phyloP scores from a whole-genome alignment of 2,888 invertebrate species.

The Andrena chrysosceles region DNA sequence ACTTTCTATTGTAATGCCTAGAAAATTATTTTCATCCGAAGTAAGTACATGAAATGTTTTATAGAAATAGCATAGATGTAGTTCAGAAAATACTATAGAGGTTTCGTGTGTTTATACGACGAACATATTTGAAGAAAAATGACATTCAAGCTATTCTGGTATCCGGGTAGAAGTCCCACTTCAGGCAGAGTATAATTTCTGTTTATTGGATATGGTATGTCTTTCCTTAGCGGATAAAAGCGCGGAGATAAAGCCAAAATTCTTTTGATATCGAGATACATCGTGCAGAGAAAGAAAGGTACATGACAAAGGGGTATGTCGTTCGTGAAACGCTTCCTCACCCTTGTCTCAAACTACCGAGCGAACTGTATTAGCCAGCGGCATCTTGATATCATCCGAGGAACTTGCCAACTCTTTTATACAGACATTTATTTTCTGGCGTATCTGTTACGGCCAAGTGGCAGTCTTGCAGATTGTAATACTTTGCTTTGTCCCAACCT shows the following conservation, averaged over 20 bases:
- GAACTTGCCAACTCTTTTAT: conserved; percentile 82
- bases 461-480: conserved; percentile 80
- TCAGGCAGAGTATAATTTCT: conserved; percentile 76
- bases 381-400: conserved; percentile 80
- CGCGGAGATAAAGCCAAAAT: conserved; percentile 73
- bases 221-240: conserved; percentile 70
- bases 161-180: conserved; percentile 58
- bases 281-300: conserved; percentile 48
- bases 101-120: neutral
- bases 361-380: conserved; percentile 76
- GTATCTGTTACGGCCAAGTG: conserved; percentile 79
- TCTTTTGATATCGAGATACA: conserved; percentile 72
- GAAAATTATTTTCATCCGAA: no score
- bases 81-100: neutral
- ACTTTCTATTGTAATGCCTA: no score
- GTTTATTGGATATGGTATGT: conserved; percentile 77
- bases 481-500: conserved; percentile 71
- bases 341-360: conserved; percentile 65
- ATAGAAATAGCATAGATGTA: neutral
- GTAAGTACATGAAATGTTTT: neutral
- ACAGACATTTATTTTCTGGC: conserved; percentile 81
- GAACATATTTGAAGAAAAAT: conserved; percentile 54
- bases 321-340: conserved; percentile 58
- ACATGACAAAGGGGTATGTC: conserved; percentile 63
- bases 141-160: conserved; percentile 51